phyloP scores from a whole-genome alignment of 2,888 invertebrate genomes.

The Tachina grossa region DNA sequence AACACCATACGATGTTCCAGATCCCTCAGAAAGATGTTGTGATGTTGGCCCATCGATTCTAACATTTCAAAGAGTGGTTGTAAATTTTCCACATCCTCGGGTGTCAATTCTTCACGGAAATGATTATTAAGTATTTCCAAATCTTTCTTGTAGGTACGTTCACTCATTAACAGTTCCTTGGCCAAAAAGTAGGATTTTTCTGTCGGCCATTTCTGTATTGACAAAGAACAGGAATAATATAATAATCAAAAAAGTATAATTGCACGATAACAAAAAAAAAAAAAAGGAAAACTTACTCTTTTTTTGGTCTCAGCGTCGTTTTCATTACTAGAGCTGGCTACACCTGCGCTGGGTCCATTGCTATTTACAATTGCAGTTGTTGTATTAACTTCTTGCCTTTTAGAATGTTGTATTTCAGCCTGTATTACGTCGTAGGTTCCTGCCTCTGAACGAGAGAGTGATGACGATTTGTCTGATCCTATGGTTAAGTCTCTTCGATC shows the following conservation, averaged over 20 bases:
- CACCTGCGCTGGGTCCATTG: constrained; percentile 74
- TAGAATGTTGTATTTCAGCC: constrained; percentile 81
- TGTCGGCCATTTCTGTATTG: constrained; percentile 85
- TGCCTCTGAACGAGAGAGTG: constrained; percentile 82
- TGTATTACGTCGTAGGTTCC: constrained; percentile 82
- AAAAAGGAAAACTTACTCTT: constrained; percentile 72
- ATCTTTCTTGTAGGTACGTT: constrained; percentile 97
- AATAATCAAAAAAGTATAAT: not conserved
- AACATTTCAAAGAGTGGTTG: constrained; percentile 86
- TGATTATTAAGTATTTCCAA: constrained; percentile 94
- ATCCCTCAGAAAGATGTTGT: constrained; percentile 90
- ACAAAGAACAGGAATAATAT: not conserved
- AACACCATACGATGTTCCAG: constrained; percentile 89
- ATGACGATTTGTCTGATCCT: constrained; percentile 82
- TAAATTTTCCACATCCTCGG: constrained; percentile 84
- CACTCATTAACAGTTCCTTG: constrained; percentile 97
- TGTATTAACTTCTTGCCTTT: constrained; percentile 78
- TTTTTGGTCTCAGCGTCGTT: constrained; percentile 81
- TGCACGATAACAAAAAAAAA: not conserved
- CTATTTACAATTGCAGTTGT: constrained; percentile 74
- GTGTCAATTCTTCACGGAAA: constrained; percentile 88
- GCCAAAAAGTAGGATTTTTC: constrained; percentile 92
- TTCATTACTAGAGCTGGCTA: constrained; percentile 71
- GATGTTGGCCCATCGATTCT: constrained; percentile 92
- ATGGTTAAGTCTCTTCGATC: constrained; percentile 82